phyloP scores from a whole-genome alignment of 2,888 invertebrate genomes.

The Tachystola acroxantha region DNA sequence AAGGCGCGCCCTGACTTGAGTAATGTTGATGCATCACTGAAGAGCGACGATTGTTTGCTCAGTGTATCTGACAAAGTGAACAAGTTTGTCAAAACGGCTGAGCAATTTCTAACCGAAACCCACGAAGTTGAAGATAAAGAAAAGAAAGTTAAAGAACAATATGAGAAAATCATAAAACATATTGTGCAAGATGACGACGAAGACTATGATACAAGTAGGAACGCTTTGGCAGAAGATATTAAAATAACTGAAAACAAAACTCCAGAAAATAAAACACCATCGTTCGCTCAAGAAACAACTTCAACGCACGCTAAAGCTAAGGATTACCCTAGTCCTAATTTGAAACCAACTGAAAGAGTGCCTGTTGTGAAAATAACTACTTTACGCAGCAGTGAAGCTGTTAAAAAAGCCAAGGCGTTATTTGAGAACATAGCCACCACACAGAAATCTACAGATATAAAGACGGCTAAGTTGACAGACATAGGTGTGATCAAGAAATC shows the following conservation, averaged over 20 bases:
- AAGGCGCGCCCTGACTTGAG: conserved; percentile 71
- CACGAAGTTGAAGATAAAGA: conserved; percentile 54
- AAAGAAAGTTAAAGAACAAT: conserved; percentile 58
- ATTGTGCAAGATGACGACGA: conserved; percentile 45
- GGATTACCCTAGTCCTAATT: conserved; percentile 31
- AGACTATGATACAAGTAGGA: conserved; percentile 24
- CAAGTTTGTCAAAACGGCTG: conserved; percentile 80
- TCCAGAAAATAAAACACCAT: conserved; percentile 25
- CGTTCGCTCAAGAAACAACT: conserved; percentile 38
- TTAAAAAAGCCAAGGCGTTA: conserved; percentile 83
- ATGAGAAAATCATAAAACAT: conserved; percentile 61
- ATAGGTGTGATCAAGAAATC: conserved; percentile 64
- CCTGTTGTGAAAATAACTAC: conserved; percentile 57
- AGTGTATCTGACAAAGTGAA: conserved; percentile 82
- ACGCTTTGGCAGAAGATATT: conserved; percentile 15
- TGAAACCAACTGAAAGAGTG: conserved; percentile 36
- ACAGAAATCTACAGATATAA: conserved; percentile 38
- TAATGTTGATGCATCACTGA: conserved; percentile 77
- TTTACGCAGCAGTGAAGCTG: conserved; percentile 80
- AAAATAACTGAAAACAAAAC: conserved; percentile 11
- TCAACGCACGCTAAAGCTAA: conserved; percentile 41
- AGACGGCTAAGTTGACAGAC: conserved; percentile 65
- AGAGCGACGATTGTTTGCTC: conserved; percentile 78
- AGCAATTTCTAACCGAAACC: conserved; percentile 65
- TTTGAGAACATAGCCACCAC: conserved; percentile 81